A percentile compares a stretch with the other conserved stretches of the same genome.
Conservation (phyloP, 2,888 invertebrate species). For the Drosophila tripunctata region DNA sequence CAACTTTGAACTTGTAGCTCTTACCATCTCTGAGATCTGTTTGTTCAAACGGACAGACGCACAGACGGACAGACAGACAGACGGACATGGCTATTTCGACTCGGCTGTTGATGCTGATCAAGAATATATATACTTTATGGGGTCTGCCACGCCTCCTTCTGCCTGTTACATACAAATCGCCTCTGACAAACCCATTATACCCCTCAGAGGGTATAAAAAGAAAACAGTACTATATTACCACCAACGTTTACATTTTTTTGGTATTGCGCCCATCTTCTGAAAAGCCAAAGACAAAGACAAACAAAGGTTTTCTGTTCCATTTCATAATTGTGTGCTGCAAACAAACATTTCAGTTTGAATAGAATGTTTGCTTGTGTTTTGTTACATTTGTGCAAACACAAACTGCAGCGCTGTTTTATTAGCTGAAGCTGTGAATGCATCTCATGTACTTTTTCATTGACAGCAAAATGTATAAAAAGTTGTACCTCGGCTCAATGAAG, state of each 20-base stretch:
- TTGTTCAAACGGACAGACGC: too few species aligned
- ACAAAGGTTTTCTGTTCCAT: slow-evolving; percentile 29
- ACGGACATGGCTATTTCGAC: too few species aligned
- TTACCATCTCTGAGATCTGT: too few species aligned
- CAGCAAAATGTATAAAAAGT: slow-evolving; percentile 48
- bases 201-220: not conserved
- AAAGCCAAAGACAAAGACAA: slow-evolving; percentile 3
- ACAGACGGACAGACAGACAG: too few species aligned
- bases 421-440: slow-evolving; percentile 21
- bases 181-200: not conserved
- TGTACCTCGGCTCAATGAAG: slow-evolving; percentile 16
- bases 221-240: not conserved
- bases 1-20: too few species aligned
- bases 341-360: slow-evolving; percentile 32
- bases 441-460: not conserved
- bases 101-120: too few species aligned
- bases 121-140: too few species aligned
- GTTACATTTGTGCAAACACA: slow-evolving; percentile 59
- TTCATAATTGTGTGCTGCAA: slow-evolving; percentile 33
- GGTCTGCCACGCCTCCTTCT: too few species aligned
- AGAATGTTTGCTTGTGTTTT: not conserved
- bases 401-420: slow-evolving; percentile 22
- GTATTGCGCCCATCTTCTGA: slow-evolving; percentile 7
- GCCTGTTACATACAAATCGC: too few species aligned
- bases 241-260: not conserved